Conservation (phyloP, 2,113 vertebrate genomes). For the Willisornis vidua region DNA sequence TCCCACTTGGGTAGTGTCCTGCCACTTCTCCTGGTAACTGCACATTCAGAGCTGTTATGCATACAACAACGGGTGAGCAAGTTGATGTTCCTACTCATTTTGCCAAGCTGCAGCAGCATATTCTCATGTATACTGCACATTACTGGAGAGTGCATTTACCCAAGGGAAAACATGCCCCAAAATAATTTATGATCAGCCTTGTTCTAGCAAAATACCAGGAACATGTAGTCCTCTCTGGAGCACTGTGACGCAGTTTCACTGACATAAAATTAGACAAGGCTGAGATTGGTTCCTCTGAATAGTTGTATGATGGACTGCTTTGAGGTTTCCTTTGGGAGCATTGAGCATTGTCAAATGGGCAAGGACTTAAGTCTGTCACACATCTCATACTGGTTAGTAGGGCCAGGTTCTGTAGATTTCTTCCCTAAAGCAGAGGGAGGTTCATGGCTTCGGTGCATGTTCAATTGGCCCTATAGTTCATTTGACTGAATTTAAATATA, state of each 20-base stretch:
- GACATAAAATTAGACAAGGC: conserved; percentile 44
- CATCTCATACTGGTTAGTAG: accelerated
- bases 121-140: neutral
- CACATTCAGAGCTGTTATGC: conserved; percentile 3
- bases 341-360: neutral
- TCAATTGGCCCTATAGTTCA: neutral
- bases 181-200: conserved; percentile 38
- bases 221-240: conserved; percentile 23
- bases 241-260: conserved; percentile 35
- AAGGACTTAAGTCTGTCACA: neutral
- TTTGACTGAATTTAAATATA: neutral
- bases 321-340: neutral
- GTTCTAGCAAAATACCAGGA: conserved; percentile 17
- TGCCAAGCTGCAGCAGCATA: neutral
- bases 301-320: neutral
- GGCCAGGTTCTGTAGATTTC: neutral
- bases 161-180: conserved; percentile 18
- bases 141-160: neutral
- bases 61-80: neutral
- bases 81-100: conserved; percentile 2
- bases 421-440: neutral
- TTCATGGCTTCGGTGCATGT: neutral
- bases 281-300: neutral
- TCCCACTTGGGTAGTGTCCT: neutral
- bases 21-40: neutral